phyloP scores from a whole-genome alignment of 1,140 invertebrate species.

The Centruroides vittatus region DNA sequence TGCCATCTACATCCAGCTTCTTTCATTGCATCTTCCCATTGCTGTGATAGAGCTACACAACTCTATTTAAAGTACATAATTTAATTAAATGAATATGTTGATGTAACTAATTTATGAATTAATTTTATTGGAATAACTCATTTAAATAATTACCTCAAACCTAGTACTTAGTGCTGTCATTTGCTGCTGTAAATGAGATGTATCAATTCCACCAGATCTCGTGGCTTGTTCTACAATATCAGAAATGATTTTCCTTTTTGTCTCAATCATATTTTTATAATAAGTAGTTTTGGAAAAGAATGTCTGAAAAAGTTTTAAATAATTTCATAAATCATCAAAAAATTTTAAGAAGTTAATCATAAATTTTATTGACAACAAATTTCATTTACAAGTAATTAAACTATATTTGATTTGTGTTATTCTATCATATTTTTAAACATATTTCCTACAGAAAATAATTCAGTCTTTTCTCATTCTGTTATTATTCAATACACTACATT shows the following conservation, averaged over 20 bases:
- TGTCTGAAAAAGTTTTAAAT: conserved; percentile 22
- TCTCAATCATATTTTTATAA: conserved; percentile 84
- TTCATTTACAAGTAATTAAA: no score
- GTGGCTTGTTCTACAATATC: conserved; percentile 67
- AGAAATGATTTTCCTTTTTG: conserved; percentile 84
- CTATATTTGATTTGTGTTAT: no score
- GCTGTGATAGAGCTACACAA: conserved; percentile 29
- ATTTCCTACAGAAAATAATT: no score
- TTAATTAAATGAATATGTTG: no score
- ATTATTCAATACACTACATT: no score
- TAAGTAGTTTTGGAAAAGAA: conserved; percentile 33
- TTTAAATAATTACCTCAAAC: conserved; percentile 37
- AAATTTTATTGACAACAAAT: no score
- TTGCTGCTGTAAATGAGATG: conserved; percentile 46
- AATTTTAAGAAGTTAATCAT: no score
- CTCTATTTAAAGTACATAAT: background rate
- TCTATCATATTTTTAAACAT: no score
- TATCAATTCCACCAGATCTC: conserved; percentile 52
- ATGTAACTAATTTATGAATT: no score
- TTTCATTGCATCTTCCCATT: conserved; percentile 60
- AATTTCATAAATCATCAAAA: no score
- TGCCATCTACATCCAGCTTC: conserved; percentile 68
- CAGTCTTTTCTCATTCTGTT: no score
- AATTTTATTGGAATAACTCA: no score
- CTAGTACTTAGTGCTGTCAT: conserved; percentile 69